These are phyloP conservation scores for Leucania comma DNA, from an alignment of 2,888 invertebrate species.

Conservation along the genomic window DNA sequence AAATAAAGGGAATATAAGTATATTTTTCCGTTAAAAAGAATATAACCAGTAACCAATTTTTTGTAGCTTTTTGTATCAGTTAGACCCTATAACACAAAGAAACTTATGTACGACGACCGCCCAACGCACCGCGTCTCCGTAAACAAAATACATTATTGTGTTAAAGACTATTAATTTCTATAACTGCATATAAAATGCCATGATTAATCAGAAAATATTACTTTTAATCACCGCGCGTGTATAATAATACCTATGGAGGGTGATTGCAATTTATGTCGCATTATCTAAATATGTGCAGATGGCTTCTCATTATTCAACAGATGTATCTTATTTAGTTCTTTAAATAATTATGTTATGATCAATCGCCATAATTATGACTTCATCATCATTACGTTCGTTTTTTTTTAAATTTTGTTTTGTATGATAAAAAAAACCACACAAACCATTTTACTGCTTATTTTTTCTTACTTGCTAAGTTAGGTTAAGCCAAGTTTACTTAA, in stretches of 20 bases:
- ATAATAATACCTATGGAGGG: not conserved
- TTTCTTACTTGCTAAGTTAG: not conserved
- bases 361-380: not conserved
- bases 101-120: too few species aligned
- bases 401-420: too few species aligned
- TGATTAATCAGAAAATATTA: constrained; percentile 17
- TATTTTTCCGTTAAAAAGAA: too few species aligned
- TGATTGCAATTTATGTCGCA: not conserved
- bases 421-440: too few species aligned
- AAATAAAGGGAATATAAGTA: too few species aligned
- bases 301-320: not conserved
- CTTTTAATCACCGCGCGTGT: constrained; percentile 15
- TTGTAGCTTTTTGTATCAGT: too few species aligned
- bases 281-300: not conserved
- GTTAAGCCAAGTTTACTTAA: too few species aligned
- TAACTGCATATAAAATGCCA: constrained; percentile 3
- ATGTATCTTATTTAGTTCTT: not conserved
- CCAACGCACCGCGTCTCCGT: too few species aligned
- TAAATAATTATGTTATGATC: not conserved
- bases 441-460: not conserved
- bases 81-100: too few species aligned
- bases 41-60: too few species aligned
- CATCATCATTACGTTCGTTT: not conserved
- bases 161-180: constrained; percentile 24
- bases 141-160: too few species aligned